Base-by-base conservation (phyloP, 2,888 invertebrate species). In the Thecophora atra region DNA sequence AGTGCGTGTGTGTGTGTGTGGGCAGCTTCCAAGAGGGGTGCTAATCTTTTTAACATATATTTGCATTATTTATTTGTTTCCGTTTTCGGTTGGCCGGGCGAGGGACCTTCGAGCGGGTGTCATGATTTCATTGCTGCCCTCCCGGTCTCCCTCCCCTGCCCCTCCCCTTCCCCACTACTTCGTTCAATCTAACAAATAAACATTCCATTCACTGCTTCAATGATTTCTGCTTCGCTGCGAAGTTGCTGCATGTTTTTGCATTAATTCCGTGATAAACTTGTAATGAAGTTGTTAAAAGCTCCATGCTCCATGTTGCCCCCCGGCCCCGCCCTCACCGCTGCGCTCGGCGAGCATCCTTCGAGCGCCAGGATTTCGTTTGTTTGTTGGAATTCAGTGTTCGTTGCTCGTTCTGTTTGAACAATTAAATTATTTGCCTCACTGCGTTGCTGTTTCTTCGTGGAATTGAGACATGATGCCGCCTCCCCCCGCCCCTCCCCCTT, bases 31-130 rank as follows among this genome's bases (percentile, higher is more conserved):
- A n/a, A 80, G 78, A 82, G 80, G 81, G 79, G 78, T 78, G 80
- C 79, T 81, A 83, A 82, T 83, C 81, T 78, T 78, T 81, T 81
- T 82, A 82, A 80, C 83, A 83, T 82, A 82, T 78, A 82, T 81
- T 82, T 82, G 82, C 82, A 82, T 83, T 78, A 81, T 81, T 83
- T 78, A 81, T 81, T 83, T 82, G 72, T 58, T 63, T 67, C 37
- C 21, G 37, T 37, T 37, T 54, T 30, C 15, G 8, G 30, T 37
- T 15, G n/a, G n/a, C n/a, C n/a, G n/a, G n/a, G n/a, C n/a, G n/a
- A n/a, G n/a, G n/a, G n/a, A n/a, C n/a, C n/a, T 37, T 30, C 54
- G 30, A 52, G 65, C 24, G 47, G 17, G 47, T n/a, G 47, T 58
- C 58, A 26, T 15, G 58, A 58, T 15, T 7, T 15, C 8, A 3